Evolutionary conservation across 1,140 invertebrate species (phyloP), one percentile per base, ranked within the genome.

Genomic region (Aphaenogaster ashmeadi): DNA sequence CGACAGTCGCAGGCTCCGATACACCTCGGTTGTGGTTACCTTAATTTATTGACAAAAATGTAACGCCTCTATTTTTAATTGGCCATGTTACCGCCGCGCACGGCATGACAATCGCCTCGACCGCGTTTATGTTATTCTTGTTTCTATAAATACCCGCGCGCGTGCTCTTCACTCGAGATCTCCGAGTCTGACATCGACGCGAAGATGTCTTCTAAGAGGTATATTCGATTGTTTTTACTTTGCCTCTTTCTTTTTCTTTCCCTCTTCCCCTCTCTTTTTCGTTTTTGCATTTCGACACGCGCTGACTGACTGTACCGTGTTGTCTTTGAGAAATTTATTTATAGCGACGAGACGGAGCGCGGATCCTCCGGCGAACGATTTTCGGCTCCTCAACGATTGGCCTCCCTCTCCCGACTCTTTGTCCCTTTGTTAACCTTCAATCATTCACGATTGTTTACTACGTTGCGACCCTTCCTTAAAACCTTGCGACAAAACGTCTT

Each of bases 201-300:
- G 91, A 95, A 94, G 92, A 95, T 95, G 95, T 95, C 95, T 94
- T 95, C 95, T 88, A 95, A 95, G 89, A 95, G 95, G 95, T 95
- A 95, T 88, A 50, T 27, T 41, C 90, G 89, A 91, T 93, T 94
- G 89, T 91, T 89, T 92, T 93, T 90, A 88, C 85, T 87, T 77
- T 74, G 56, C 81, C 67, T 89, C 87, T 90, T 79, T 54, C 18
- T 75, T 58, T 58, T 50, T 47, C n/a, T 27, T 15, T 18, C 41
- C 7, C 11, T n/a, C 58, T 36, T 11, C 6, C 13, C 6, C 27
- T 33, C 13, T 15, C 11, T 47, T 5, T 3, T 33, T 13, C 5
- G 4, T 18, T 15, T 69, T 47, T 47, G 6, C 6, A 2, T 62
- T 78, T 47, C 15, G 21, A 62, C 80, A 80, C 80, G 15, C 33